Evolutionary conservation across 2,888 invertebrate genomes (phyloP).

Genomic region (Auanema sp.): DNA sequence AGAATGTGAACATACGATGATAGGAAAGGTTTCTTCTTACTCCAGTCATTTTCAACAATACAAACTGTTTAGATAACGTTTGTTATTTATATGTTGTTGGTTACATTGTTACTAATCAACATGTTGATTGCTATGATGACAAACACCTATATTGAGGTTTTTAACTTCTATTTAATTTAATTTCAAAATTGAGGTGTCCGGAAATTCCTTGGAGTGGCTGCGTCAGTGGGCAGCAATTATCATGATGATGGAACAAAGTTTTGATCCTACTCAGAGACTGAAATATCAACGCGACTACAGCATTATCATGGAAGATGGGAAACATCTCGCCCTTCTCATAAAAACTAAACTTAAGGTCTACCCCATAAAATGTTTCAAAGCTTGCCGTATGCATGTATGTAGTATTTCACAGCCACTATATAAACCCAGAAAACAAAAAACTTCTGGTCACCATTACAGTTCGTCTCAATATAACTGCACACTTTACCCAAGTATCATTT

Average conservation of each 20-base stretch:
- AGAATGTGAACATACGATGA: conserved; percentile 76
- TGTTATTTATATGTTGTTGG: conserved; percentile 94
- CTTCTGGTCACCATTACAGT: neutral
- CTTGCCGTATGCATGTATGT: neutral
- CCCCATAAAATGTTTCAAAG: neutral
- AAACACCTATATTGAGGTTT: conserved; percentile 87
- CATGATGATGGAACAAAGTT: conserved; percentile 91
- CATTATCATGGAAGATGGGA: conserved; percentile 73
- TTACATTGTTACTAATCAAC: conserved; percentile 84
- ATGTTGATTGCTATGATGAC: conserved; percentile 99
- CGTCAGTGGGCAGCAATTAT: conserved; percentile 96
- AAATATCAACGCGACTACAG: conserved; percentile 86
- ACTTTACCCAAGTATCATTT: too few species aligned
- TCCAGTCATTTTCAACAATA: neutral
- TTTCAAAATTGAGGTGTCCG: conserved; percentile 74
- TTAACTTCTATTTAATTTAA: neutral
- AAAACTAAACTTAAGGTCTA: conserved; percentile 44
- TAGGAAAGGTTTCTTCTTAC: conserved; percentile 59
- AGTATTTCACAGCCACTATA: neutral
- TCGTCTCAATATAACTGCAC: too few species aligned
- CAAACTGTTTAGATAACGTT: conserved; percentile 72
- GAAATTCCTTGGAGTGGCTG: conserved; percentile 96
- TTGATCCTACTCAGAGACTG: conserved; percentile 83
- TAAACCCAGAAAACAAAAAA: neutral
- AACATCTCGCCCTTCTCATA: conserved; percentile 47